These are phyloP conservation scores for Kryptolebias ocellatus DNA, from an alignment of 2,797 vertebrate species.

Conservation along the genomic window DNA sequence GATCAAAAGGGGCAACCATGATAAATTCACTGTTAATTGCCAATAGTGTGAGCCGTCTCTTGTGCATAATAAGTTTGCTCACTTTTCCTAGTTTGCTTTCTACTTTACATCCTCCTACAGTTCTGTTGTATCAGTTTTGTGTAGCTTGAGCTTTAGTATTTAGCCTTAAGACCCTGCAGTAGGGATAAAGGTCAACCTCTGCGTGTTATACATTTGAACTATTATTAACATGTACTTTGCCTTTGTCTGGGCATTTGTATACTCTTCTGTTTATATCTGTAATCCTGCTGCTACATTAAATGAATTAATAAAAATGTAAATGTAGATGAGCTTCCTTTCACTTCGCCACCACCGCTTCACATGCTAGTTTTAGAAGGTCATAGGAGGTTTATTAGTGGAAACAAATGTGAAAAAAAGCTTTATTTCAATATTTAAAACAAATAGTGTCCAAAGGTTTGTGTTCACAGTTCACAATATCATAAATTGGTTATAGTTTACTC, in stretches of 20 bases:
- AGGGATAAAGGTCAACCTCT: conserved; percentile 76
- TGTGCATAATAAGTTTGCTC: conserved; percentile 74
- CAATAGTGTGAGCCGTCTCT: conserved; percentile 78
- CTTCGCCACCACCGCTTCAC: background rate
- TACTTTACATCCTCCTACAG: conserved; percentile 71
- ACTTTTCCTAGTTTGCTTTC: conserved; percentile 74
- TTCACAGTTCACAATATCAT: background rate
- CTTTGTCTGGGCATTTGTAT: conserved; percentile 87
- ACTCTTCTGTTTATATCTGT: conserved; percentile 86
- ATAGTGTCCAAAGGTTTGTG: background rate
- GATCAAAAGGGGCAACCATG: conserved; percentile 73
- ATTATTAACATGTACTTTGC: conserved; percentile 85
- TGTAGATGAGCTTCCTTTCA: background rate
- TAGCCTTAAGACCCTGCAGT: conserved; percentile 77
- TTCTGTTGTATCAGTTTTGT: conserved; percentile 76
- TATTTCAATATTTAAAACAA: conserved; percentile 7
- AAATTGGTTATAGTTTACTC: conserved; percentile 84
- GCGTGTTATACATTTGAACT: conserved; percentile 82
- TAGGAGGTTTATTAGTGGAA: background rate
- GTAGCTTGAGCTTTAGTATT: conserved; percentile 80
- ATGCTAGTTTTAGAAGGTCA: background rate
- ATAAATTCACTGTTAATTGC: conserved; percentile 73
- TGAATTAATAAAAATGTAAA: conserved; percentile 76
- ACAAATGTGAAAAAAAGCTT: background rate
- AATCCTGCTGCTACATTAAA: conserved; percentile 85